phyloP scores from a whole-genome alignment of 1,140 invertebrate species.

The Melanaphis sacchari region DNA sequence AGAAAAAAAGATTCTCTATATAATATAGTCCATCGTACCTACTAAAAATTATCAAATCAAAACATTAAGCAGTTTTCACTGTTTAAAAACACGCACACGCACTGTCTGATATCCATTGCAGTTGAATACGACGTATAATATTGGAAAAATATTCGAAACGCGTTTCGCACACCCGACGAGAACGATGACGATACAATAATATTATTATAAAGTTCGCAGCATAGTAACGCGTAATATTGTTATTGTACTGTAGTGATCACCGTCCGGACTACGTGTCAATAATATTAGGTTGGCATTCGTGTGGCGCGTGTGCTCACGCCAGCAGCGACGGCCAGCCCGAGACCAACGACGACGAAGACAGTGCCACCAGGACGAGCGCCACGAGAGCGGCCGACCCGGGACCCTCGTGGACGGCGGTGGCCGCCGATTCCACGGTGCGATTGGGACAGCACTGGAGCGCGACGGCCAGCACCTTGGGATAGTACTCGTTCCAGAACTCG shows the following conservation, averaged over 20 bases:
- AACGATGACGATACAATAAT: neutral
- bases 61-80: too few species aligned
- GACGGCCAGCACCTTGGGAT: slow-evolving; percentile 69
- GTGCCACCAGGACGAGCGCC: neutral
- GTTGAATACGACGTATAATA: too few species aligned
- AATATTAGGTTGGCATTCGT: neutral
- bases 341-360: neutral
- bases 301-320: neutral
- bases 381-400: neutral
- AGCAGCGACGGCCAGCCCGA: neutral
- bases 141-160: neutral
- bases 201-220: neutral
- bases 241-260: neutral
- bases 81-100: too few species aligned
- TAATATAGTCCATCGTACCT: too few species aligned
- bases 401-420: neutral
- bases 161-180: neutral
- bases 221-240: neutral
- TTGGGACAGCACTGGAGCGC: slow-evolving; percentile 59
- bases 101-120: too few species aligned
- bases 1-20: too few species aligned
- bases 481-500: slow-evolving; percentile 83
- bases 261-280: too few species aligned
- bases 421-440: slow-evolving; percentile 28
- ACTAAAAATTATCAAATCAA: too few species aligned